phyloP scores from a whole-genome alignment of 2,888 invertebrate genomes.

The Dynastes tityus region DNA sequence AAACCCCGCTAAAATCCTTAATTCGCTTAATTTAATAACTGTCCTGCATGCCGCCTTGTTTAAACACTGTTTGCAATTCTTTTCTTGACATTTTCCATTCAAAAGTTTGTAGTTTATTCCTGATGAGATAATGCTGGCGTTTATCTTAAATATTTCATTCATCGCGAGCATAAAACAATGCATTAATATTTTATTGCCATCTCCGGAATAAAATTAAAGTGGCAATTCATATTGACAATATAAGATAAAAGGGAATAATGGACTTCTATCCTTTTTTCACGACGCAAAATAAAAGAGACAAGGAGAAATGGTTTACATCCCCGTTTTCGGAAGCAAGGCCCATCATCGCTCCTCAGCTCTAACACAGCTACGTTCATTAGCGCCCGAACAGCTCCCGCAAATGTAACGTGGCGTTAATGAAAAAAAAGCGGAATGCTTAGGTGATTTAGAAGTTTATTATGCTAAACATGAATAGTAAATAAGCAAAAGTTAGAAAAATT shows the following conservation, averaged over 20 bases:
- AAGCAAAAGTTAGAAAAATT: not conserved
- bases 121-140: not conserved
- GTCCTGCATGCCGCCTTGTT: no score
- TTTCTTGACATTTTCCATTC: not conserved
- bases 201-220: slow-evolving; percentile 30
- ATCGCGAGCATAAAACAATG: not conserved
- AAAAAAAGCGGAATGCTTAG: slow-evolving; percentile 28
- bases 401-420: slow-evolving; percentile 26
- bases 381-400: slow-evolving; percentile 23
- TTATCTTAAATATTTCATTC: slow-evolving; percentile 15
- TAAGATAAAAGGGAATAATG: slow-evolving; percentile 30
- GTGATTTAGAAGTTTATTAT: slow-evolving; percentile 29
- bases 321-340: slow-evolving; percentile 15
- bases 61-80: not conserved
- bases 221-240: slow-evolving; percentile 26
- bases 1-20: no score
- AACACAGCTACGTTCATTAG: slow-evolving; percentile 29
- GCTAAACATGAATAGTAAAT: slow-evolving; percentile 10
- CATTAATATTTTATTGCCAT: slow-evolving; percentile 28
- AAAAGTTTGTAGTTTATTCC: not conserved
- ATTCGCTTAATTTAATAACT: no score
- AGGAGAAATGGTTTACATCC: slow-evolving; percentile 8
- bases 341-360: slow-evolving; percentile 18
- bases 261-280: not conserved
- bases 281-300: not conserved